These are phyloP conservation scores for Cryptophagus acutangulus DNA, from an alignment of 2,888 invertebrate genomes.

Conservation along the genomic window DNA sequence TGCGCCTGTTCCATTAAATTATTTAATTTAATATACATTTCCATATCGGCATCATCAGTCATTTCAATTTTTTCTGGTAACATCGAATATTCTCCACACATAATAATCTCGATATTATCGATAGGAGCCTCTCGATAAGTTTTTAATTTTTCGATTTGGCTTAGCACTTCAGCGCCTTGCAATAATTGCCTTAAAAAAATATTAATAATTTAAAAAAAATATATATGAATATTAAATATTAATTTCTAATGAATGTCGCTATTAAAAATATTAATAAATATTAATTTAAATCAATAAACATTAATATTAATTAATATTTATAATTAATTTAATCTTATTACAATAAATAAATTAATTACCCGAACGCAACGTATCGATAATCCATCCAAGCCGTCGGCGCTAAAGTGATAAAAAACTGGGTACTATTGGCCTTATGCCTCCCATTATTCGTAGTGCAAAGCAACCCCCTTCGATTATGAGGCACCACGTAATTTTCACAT, in stretches of 20 bases:
- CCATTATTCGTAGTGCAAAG: conserved; percentile 69
- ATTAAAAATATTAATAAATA: no score
- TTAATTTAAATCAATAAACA: no score
- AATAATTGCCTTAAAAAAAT: conserved; percentile 53
- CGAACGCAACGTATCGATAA: conserved; percentile 67
- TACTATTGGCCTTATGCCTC: conserved; percentile 60
- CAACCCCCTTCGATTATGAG: conserved; percentile 62
- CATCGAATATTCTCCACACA: no score
- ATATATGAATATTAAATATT: not conserved
- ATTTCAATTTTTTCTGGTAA: no score
- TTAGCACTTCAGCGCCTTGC: conserved; percentile 59
- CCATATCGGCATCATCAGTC: conserved; percentile 3
- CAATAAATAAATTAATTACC: no score
- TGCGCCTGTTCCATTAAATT: conserved; percentile 13
- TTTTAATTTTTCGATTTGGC: conserved; percentile 56
- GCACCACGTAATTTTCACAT: conserved; percentile 65
- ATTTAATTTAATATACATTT: no score
- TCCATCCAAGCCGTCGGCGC: conserved; percentile 68
- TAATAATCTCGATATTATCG: conserved; percentile 30
- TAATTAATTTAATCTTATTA: no score
- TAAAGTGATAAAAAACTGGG: conserved; percentile 65
- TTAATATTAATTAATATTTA: no score
- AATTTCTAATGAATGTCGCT: no score
- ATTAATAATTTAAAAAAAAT: not conserved
- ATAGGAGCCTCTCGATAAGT: conserved; percentile 60